phyloP scores from a whole-genome alignment of 2,797 vertebrate genomes.

The Carcharodon carcharias region DNA sequence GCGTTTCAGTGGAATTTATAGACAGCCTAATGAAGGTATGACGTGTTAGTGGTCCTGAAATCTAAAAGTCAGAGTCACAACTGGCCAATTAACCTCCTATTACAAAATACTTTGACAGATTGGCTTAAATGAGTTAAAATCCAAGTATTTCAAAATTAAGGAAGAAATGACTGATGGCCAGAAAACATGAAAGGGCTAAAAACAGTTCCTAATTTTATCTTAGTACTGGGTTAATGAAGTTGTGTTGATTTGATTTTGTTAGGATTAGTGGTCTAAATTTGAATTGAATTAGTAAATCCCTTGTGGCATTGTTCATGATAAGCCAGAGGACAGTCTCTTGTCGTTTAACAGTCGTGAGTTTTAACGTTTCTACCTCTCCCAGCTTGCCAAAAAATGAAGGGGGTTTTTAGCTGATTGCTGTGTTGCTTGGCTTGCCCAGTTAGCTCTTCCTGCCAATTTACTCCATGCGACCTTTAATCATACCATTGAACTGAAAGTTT shows the following conservation, averaged over 20 bases:
- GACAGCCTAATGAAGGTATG: not conserved
- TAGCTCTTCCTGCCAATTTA: not conserved
- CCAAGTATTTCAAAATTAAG: conserved; percentile 4
- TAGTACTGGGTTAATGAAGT: not conserved
- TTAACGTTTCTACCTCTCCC: not conserved
- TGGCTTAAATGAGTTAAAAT: not conserved
- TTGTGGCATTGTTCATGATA: not conserved
- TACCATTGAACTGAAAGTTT: not conserved
- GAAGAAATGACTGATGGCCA: not conserved
- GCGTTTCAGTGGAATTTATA: not conserved
- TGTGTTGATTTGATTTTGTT: not conserved
- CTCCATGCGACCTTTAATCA: not conserved
- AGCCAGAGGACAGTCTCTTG: not conserved
- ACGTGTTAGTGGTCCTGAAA: not conserved
- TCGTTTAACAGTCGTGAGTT: not conserved
- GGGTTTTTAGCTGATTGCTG: not conserved
- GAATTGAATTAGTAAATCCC: not conserved
- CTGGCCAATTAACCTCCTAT: not conserved
- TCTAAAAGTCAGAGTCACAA: not conserved
- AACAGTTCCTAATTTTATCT: not conserved
- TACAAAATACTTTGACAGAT: not conserved
- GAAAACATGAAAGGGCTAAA: not conserved
- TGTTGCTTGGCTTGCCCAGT: not conserved
- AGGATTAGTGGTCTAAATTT: not conserved
- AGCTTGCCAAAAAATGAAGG: not conserved